phyloP scores from a whole-genome alignment of 2,888 invertebrate species.

The Ichneumoninae sp. region DNA sequence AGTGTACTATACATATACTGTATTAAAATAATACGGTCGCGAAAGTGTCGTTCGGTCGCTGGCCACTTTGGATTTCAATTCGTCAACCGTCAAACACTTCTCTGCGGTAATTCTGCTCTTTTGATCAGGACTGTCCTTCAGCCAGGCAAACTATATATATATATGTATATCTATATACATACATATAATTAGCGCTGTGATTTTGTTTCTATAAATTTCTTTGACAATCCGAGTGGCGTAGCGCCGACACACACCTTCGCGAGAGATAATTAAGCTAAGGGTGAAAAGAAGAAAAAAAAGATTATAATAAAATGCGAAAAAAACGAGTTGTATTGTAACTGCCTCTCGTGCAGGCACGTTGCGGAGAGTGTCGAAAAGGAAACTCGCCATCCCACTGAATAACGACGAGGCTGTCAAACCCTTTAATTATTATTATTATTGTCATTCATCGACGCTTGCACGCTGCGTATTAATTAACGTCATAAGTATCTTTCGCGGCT shows the following conservation, averaged over 20 bases:
- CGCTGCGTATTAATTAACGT: not conserved
- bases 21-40: conserved; percentile 48
- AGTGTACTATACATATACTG: conserved; percentile 63
- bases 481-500: not conserved
- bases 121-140: not conserved
- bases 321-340: conserved; percentile 30
- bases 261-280: conserved; percentile 41
- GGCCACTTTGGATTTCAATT: conserved; percentile 29
- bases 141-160: not conserved
- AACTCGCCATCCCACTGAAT: conserved; percentile 37
- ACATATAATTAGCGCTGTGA: conserved; percentile 2
- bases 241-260: conserved; percentile 31
- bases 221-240: conserved; percentile 11
- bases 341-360: conserved; percentile 33
- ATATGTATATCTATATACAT: not conserved
- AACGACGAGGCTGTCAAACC: conserved; percentile 28
- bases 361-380: conserved; percentile 26
- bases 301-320: conserved; percentile 12
- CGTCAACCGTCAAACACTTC: conserved; percentile 9
- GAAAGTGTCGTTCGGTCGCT: conserved; percentile 35
- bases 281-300: not conserved
- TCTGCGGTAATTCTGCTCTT: conserved; percentile 24
- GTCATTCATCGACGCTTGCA: not conserved
- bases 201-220: not conserved
- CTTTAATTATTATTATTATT: not conserved